Base-by-base conservation (phyloP, 2,113 vertebrate genomes). In the Herpailurus yagouaroundi region DNA sequence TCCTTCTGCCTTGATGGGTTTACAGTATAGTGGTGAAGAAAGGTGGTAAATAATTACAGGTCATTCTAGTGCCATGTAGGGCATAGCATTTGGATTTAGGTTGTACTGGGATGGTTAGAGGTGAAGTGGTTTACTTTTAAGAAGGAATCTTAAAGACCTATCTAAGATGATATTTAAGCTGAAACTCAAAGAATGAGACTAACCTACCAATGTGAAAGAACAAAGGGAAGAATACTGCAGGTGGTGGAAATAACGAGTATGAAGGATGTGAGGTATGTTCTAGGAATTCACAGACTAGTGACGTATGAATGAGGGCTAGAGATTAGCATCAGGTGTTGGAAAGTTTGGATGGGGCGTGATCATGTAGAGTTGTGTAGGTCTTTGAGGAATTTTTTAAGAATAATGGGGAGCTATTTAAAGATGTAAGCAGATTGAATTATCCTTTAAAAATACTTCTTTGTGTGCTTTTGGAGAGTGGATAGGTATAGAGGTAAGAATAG, bases 141-240 rank as follows among this genome's bases (percentile, higher is more conserved):
- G 33, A 80, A 64, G 48, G n/a, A 85, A 21, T 2, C 15, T 36
- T 81, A 94, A 57, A 66, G 66, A 91, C 48, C 21, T 84, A 5
- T 60, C 63, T 96, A 82, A 81, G 33, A 41, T 60, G 15, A 12
- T 89, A 41, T 57, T 91, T 92, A 85, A 89, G 4, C 82, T 64
- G 55, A 81, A 41, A 77, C 57, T 57, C 90, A 48, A 96, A 94
- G n/a, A 95, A 69, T 79, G 23, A 92, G 50, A 73, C 60, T 95
- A 31, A 60, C 21, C 33, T 52, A 74, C 81, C 31, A 63, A 18
- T 84, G 27, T 86, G 77, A 92, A 92, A 74, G 23, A 92, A 73
- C 11, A 71, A 96, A 81, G 27, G 60, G 48, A 55, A 74, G 25
- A 84, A 31, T 64, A 55, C 31, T 87, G 13, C 4, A 88, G 36